Evolutionary conservation across 2,888 invertebrate species (phyloP), one percentile per base, ranked within the genome.

Genomic region (Limnephilus rhombicus): DNA sequence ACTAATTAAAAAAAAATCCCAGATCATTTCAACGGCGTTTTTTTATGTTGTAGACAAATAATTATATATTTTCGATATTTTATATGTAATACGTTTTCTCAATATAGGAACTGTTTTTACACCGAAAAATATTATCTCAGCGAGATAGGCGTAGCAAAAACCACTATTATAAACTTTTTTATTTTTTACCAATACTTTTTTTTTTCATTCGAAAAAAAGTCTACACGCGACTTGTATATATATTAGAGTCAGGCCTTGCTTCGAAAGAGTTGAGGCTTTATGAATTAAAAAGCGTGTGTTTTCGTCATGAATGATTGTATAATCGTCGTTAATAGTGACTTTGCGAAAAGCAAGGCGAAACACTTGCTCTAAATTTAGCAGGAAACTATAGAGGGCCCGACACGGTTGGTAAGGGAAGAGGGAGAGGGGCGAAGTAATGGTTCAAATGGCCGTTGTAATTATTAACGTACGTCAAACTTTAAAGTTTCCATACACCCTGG

Each of bases 381-480:
- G 68, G 68, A 68, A 68, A 68, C 68, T 53, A 24, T 24, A 68
- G 68, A 68, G 68, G 24, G 53, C 53, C 53, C 53, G 53, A 53
- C 53, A 53, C 53, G 53, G 49, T 45, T 13, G 13, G 45, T 12
- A 45, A 45, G 3, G 15, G 49, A 7, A 7, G 2, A 68, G 9
- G 86, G 24, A 86, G 45, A 45, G 45, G 31, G 86, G 41, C 12
- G 68, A 9, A 68, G 68, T 68, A 68, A 68, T 24, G 68, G 2
- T 9, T 68, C 68, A 68, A 68, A 68, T 86, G 1, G 37, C 45
- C 15, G 88, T 34, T 80, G 37, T 89, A 89, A 89, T 89, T 89
- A 89, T 89, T 89, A 41, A 80, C 80, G 11, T 37, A 41, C 88
- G 80, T 89, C 88, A 80, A 89, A 89, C 88, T 89, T 89, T 89